Evolutionary conservation across 1,140 invertebrate genomes (phyloP).

Genomic region (Ridgeia piscesae): DNA sequence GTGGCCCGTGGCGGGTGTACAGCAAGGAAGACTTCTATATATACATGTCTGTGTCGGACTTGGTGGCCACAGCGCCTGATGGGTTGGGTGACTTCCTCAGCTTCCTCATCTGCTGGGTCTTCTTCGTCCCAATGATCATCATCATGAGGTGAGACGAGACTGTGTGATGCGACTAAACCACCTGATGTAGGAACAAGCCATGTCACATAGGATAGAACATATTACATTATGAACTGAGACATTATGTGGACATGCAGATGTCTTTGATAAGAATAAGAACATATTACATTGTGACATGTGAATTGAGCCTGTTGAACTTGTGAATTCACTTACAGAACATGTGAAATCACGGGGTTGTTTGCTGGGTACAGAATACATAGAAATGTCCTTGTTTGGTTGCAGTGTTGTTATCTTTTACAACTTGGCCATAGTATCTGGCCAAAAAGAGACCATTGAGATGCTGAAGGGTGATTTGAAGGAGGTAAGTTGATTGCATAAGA

Average conservation of each 20-base stretch:
- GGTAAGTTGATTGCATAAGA: slow-evolving; percentile 8
- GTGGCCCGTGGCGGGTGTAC: slow-evolving; percentile 77
- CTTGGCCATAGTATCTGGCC: neutral
- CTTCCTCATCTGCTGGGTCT: slow-evolving; percentile 40
- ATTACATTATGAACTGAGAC: neutral
- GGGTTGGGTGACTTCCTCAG: slow-evolving; percentile 31
- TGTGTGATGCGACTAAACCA: neutral
- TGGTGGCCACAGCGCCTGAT: slow-evolving; percentile 60
- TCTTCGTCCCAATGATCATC: slow-evolving; percentile 46
- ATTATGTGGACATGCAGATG: neutral
- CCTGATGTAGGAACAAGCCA: neutral
- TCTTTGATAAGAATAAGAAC: neutral
- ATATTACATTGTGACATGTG: too few species aligned
- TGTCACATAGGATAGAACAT: neutral
- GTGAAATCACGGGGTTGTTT: too few species aligned
- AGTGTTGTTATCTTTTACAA: slow-evolving; percentile 19
- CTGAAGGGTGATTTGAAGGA: neutral
- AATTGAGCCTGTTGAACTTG: too few species aligned
- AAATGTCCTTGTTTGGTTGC: neutral
- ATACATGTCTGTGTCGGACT: slow-evolving; percentile 68
- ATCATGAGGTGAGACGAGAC: slow-evolving; percentile 40
- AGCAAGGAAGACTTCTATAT: slow-evolving; percentile 57
- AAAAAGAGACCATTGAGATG: neutral
- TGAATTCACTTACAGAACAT: too few species aligned
- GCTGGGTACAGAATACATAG: too few species aligned